phyloP scores from a whole-genome alignment of 2,113 vertebrate species.

The Muntiacus reevesi region DNA sequence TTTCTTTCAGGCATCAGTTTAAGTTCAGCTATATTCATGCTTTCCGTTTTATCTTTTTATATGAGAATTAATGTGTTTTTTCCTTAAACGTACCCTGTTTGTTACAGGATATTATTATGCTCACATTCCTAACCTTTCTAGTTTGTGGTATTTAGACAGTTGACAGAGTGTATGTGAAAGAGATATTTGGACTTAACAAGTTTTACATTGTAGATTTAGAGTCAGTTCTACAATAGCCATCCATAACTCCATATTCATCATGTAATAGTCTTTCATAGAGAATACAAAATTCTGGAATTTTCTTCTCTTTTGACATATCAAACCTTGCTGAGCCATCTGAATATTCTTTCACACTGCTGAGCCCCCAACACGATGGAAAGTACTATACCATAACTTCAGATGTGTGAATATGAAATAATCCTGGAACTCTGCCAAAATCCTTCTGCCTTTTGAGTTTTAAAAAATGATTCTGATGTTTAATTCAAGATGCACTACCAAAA shows the following conservation, averaged over 20 bases:
- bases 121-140: constrained; percentile 3
- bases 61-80: neutral
- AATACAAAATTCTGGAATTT: neutral
- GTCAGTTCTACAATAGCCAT: neutral
- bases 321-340: neutral
- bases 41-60: neutral
- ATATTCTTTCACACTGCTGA: neutral
- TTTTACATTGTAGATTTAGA: neutral
- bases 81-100: neutral
- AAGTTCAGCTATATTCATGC: neutral
- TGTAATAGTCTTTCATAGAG: neutral
- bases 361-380: rapidly evolving
- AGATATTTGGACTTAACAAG: constrained; percentile 19
- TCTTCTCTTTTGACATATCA: neutral
- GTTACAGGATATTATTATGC: neutral
- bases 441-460: constrained; percentile 62
- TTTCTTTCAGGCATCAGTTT: neutral
- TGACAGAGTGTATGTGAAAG: neutral
- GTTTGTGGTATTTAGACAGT: neutral
- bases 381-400: neutral
- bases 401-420: neutral
- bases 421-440: constrained; percentile 41
- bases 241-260: neutral
- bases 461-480: constrained; percentile 44
- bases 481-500: constrained; percentile 22